A percentile compares a stretch with the other conserved stretches of the same genome.
These are phyloP conservation scores for Cliona cf. orientalis DNA, from an alignment of 37 sponge, comb jelly and placozoan genomes.

Conservation along the genomic window DNA sequence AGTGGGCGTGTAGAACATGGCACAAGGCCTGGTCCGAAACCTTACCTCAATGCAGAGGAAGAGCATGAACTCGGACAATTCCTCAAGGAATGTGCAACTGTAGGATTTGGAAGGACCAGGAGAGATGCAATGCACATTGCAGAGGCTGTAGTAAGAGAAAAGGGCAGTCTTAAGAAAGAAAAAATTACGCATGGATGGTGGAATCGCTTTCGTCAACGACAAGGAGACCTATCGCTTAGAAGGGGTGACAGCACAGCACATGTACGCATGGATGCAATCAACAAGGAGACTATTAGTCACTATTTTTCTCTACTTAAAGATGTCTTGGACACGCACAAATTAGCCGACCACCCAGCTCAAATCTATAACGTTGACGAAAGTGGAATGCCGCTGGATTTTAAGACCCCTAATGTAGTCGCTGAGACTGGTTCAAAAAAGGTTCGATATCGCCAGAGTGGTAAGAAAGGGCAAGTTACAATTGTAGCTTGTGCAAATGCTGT, in stretches of 20 bases:
- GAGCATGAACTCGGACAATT: conserved; percentile 6
- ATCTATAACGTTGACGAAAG: conserved; percentile 59
- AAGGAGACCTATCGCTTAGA: conserved; percentile 17
- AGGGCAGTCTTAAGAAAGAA: not conserved
- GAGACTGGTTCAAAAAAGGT: conserved; percentile 35
- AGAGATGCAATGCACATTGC: conserved; percentile 8
- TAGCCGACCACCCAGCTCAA: conserved; percentile 33
- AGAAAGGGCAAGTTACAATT: conserved; percentile 57
- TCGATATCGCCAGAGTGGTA: conserved; percentile 12
- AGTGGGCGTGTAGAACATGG: conserved; percentile 8
- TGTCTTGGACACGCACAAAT: conserved; percentile 24
- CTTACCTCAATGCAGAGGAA: not conserved
- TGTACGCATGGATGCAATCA: conserved; percentile 36
- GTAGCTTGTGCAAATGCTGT: conserved; percentile 45
- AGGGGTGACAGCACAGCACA: conserved; percentile 33
- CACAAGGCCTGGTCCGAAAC: not conserved
- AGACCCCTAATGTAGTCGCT: conserved; percentile 35
- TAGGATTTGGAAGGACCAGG: not conserved
- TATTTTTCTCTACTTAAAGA: conserved; percentile 50
- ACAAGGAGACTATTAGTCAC: conserved; percentile 15
- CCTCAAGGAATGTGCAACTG: not conserved
- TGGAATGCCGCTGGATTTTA: conserved; percentile 57
- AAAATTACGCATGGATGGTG: conserved; percentile 17
- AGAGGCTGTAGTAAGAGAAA: not conserved
- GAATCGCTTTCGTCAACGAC: conserved; percentile 7